Evolutionary conservation across 2,797 vertebrate genomes (phyloP).

Genomic region (Takifugu ocellatus): DNA sequence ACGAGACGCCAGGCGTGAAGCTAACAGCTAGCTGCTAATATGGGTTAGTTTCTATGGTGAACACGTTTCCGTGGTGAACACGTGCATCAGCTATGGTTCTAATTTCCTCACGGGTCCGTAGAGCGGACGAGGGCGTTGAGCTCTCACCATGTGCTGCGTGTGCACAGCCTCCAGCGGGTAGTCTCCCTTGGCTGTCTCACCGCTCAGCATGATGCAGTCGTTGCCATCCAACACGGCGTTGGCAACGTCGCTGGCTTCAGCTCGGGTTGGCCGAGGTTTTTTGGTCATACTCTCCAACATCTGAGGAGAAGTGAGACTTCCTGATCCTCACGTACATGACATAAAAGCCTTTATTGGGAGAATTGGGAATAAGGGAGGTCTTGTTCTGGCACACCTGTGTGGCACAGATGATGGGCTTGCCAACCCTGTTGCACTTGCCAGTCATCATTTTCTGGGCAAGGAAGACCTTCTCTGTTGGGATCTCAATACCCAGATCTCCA

Average conservation of each 20-base stretch:
- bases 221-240: slow-evolving; percentile 78
- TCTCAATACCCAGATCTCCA: slow-evolving; percentile 96
- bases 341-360: neutral
- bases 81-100: too few relatives aligned
- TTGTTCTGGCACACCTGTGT: slow-evolving; percentile 83
- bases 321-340: neutral
- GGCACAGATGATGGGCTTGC: slow-evolving; percentile 94
- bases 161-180: slow-evolving; percentile 93
- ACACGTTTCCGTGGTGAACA: too few relatives aligned
- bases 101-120: too few relatives aligned
- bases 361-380: neutral
- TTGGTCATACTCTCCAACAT: slow-evolving; percentile 77
- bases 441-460: slow-evolving; percentile 99
- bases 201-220: slow-evolving; percentile 94
- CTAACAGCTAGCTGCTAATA: slow-evolving; percentile 32
- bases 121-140: neutral
- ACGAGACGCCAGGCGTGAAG: slow-evolving; percentile 45
- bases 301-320: slow-evolving; percentile 20
- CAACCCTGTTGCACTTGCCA: slow-evolving; percentile 89
- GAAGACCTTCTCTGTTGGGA: slow-evolving; percentile 97
- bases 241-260: slow-evolving; percentile 74
- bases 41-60: too few relatives aligned
- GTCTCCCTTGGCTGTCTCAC: slow-evolving; percentile 97
- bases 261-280: slow-evolving; percentile 71
- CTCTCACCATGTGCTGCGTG: slow-evolving; percentile 89